Percentiles rank a stretch among this genome's conserved stretches.
These are phyloP conservation scores for Platyrinchus mystaceus DNA, from an alignment of 2,797 vertebrate species.

Conservation along the genomic window DNA sequence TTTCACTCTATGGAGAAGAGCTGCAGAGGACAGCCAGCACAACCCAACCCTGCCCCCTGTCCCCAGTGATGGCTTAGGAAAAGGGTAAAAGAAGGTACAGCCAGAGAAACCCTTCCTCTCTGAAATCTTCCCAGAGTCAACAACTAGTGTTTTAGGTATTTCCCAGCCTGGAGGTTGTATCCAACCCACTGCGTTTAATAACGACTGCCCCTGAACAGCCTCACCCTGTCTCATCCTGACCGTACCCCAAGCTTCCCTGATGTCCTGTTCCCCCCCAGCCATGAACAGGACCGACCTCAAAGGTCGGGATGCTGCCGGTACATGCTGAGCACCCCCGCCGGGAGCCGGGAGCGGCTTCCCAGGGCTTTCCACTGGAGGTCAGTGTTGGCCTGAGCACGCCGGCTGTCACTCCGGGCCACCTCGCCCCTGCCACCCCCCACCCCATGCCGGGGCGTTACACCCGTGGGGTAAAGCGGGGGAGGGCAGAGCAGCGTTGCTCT, in stretches of 20 bases:
- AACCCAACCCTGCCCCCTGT: neutral
- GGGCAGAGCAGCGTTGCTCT: neutral
- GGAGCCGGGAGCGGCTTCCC: conserved; percentile 4
- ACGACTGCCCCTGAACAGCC: neutral
- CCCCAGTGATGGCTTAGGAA: neutral
- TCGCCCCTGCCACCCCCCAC: neutral
- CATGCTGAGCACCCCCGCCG: accelerated
- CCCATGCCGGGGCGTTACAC: accelerated
- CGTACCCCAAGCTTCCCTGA: neutral
- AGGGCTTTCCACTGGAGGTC: conserved; percentile 45
- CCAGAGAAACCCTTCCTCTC: neutral
- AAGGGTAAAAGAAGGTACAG: neutral
- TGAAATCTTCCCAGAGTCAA: neutral
- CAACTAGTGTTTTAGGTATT: neutral
- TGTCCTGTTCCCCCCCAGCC: neutral
- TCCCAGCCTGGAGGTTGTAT: neutral
- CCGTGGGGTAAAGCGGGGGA: accelerated
- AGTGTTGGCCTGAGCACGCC: conserved; percentile 26
- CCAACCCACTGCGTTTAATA: neutral
- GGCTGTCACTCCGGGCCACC: neutral
- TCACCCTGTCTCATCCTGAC: too few relatives aligned
- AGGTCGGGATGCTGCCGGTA: neutral
- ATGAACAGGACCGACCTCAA: accelerated
- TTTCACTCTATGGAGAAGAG: neutral
- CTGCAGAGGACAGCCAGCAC: neutral